Evolutionary conservation across 1,140 invertebrate genomes (phyloP).

Genomic region (Sitobion miscanthi): DNA sequence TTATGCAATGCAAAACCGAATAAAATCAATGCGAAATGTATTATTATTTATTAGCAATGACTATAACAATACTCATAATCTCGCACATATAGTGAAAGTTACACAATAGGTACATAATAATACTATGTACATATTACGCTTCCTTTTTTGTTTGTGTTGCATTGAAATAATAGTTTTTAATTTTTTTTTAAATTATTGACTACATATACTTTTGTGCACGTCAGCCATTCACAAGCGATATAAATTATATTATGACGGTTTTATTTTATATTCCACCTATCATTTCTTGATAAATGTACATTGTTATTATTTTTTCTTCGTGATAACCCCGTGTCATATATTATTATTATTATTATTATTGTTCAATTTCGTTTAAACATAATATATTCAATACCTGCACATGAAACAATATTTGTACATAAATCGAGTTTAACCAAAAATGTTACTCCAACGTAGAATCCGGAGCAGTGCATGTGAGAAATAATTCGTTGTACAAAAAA

Average conservation of each 20-base stretch:
- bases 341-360: conserved; percentile 12
- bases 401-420: neutral
- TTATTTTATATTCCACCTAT: neutral
- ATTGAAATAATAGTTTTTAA: neutral
- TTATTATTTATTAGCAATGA: neutral
- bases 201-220: neutral
- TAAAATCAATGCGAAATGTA: neutral
- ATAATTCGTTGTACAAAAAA: neutral
- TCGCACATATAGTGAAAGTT: neutral
- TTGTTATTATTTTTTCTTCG: neutral
- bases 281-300: neutral
- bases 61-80: neutral
- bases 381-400: neutral
- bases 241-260: neutral
- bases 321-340: neutral
- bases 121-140: neutral
- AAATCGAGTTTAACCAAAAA: neutral
- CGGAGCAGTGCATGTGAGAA: neutral
- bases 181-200: neutral
- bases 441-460: neutral
- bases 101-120: neutral
- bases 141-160: neutral
- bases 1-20: neutral
- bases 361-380: neutral
- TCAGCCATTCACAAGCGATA: neutral